A percentile compares a stretch with the other conserved stretches of the same genome.
Conservation (phyloP, 2,113 vertebrate species). For the Xenus cinereus region DNA sequence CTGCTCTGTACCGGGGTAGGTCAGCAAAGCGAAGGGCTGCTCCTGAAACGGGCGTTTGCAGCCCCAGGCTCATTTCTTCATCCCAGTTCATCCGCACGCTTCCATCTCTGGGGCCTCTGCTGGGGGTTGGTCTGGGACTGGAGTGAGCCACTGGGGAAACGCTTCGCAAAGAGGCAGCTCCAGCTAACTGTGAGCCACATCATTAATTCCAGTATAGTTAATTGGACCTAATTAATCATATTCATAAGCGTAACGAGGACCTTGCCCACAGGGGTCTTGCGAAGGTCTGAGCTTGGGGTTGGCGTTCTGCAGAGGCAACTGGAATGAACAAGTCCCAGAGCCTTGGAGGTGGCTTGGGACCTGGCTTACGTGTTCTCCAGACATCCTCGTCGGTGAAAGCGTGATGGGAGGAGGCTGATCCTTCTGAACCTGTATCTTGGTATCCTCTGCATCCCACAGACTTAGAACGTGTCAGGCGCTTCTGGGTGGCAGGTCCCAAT, state of each 20-base stretch:
- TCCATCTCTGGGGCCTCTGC: background rate
- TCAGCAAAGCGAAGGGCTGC: background rate
- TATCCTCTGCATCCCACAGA: background rate
- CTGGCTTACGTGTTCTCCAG: fast-evolving
- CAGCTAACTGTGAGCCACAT: background rate
- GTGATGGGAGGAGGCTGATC: fast-evolving
- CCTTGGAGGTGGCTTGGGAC: background rate
- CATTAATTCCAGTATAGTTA: conserved; percentile 9
- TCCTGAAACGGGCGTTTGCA: background rate
- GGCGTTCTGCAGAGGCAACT: background rate
- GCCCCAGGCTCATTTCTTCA: fast-evolving
- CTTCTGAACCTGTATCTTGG: background rate
- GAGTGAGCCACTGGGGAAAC: background rate
- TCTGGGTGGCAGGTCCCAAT: background rate
- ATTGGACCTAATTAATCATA: conserved; percentile 44
- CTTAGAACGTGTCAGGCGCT: background rate
- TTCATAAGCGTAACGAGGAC: background rate
- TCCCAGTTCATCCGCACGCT: background rate
- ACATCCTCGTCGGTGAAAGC: fast-evolving
- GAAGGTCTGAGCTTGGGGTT: background rate
- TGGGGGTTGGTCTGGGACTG: background rate
- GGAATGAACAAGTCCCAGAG: background rate
- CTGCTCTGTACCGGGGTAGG: fast-evolving
- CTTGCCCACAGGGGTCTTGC: background rate
- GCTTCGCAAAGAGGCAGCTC: background rate